A percentile compares a stretch with the other conserved stretches of the same genome.
Conservation (phyloP, 1,140 invertebrate genomes). For the Uloborus diversus region DNA sequence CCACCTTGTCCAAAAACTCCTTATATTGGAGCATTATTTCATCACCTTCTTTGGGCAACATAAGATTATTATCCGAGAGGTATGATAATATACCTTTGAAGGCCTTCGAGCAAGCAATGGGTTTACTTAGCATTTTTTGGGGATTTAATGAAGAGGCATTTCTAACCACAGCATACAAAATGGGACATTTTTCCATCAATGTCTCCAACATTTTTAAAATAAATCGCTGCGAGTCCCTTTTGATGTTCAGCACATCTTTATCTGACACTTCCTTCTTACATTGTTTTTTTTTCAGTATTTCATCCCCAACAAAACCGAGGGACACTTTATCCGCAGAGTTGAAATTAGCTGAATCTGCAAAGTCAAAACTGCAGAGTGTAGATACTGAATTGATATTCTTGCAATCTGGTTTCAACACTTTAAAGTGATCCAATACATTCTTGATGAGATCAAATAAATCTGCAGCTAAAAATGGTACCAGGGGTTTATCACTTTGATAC, state of each 20-base stretch:
- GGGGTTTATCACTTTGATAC: neutral
- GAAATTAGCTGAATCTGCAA: neutral
- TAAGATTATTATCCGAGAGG: neutral
- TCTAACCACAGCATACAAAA: neutral
- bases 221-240: neutral
- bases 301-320: neutral
- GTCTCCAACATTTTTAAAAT: neutral
- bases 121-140: neutral
- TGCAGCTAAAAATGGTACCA: neutral
- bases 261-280: neutral
- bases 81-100: neutral
- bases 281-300: neutral
- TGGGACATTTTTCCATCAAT: neutral
- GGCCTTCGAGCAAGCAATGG: neutral
- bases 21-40: neutral
- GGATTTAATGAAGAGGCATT: neutral
- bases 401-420: neutral
- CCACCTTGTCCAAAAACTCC: neutral
- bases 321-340: neutral
- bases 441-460: neutral
- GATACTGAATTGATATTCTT: neutral
- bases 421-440: neutral
- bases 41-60: neutral
- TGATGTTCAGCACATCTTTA: neutral
- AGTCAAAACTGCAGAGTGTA: neutral